Evolutionary conservation across 2,113 vertebrate genomes (phyloP).

Genomic region (Lophius piscatorius): DNA sequence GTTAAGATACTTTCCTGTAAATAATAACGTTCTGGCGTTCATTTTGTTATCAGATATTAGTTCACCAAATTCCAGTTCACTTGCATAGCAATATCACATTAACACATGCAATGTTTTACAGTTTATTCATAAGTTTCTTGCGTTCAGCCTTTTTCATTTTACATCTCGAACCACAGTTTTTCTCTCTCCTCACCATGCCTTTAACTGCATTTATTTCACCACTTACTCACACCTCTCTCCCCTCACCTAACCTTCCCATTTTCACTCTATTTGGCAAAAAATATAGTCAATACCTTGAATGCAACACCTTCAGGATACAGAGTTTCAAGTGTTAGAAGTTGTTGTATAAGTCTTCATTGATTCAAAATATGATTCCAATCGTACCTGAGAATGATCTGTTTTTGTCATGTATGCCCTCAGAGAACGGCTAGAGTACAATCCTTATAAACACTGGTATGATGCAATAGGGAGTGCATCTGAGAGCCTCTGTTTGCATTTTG

Average conservation of each 20-base stretch:
- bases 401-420: conserved; percentile 30
- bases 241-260: not conserved
- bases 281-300: conserved; percentile 22
- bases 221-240: not conserved
- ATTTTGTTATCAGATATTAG: too few relatives aligned
- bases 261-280: not conserved
- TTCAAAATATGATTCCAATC: conserved; percentile 39
- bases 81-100: too few relatives aligned
- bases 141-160: not conserved
- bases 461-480: conserved; percentile 33
- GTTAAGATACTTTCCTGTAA: too few relatives aligned
- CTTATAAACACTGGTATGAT: conserved; percentile 43
- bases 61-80: too few relatives aligned
- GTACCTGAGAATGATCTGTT: conserved; percentile 52
- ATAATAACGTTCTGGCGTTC: too few relatives aligned
- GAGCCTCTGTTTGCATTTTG: conserved; percentile 9
- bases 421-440: conserved; percentile 26
- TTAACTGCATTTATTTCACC: conserved; percentile 8
- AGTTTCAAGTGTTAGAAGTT: conserved; percentile 13
- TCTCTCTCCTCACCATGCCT: not conserved
- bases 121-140: too few relatives aligned
- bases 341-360: conserved; percentile 32
- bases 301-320: not conserved
- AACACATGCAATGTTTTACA: too few relatives aligned
- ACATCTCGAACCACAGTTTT: not conserved